Evolutionary conservation across 53 echinoderm and acorn worm species (phyloP), one percentile per base, ranked within the genome.

Genomic region (Antedon mediterranea): DNA sequence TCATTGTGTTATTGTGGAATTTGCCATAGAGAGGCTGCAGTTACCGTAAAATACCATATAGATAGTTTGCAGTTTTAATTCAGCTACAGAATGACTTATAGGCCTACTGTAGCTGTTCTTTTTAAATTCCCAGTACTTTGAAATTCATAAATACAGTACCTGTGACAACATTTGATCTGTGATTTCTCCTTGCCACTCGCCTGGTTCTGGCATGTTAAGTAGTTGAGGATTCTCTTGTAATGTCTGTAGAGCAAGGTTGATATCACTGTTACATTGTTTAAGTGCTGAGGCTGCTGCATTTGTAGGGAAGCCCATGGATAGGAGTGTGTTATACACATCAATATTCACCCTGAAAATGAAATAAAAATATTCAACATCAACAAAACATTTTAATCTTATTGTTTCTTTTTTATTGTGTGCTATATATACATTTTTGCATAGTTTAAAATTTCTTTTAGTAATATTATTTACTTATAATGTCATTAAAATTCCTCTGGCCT

Each of bases 221-320:
- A 92, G 78, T 30, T 90, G 92, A 23, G 92, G 88, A 29, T 88
- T 82, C 28, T 88, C 87, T 71, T 92, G 89, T 34, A 97, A 87
- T 42, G 84, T 85, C 57, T 90, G 78, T 32, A 97, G 31, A 43
- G 97, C 85, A 1, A 18, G 79, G 31, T 92, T 79, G 3, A 97
- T 73, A 71, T 97, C 97, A 74, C 84, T 97, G 83, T 97, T 92
- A 75, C 92, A 92, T 76, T 97, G 97, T 78, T 78, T 89, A 31
- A 97, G 76, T 29, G 97, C 89, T 5, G 86, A 74, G 23, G 74
- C 83, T 13, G 80, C 84, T 0, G 87, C 90, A 0, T 73, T 73
- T 43, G 81, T 84, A 0, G 92, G 81, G 72, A 92, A 97, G 4
- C 92, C 97, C 97, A 97, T 97, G 0, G 80, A 81, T 28, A 88